phyloP scores from a whole-genome alignment of 2,888 invertebrate species.

The Miltochrista miniata region DNA sequence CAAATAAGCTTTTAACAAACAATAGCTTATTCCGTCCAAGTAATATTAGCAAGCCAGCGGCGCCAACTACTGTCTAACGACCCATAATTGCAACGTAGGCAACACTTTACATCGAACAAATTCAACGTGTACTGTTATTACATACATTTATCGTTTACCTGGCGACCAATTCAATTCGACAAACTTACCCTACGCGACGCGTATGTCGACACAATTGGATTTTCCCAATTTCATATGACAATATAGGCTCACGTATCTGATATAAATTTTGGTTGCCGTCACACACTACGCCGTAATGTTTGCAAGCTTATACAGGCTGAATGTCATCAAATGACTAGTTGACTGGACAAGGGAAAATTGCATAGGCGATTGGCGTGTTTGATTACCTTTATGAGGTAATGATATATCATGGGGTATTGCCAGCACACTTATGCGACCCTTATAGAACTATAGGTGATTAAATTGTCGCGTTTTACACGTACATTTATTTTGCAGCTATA shows the following conservation, averaged over 20 bases:
- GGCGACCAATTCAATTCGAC: slow-evolving; percentile 62
- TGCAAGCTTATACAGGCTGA: slow-evolving; percentile 39
- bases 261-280: slow-evolving; percentile 53
- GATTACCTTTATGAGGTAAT: neutral
- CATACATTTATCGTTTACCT: slow-evolving; percentile 66
- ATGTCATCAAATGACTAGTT: slow-evolving; percentile 32
- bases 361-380: slow-evolving; percentile 15
- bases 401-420: too few relatives aligned
- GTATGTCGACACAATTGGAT: slow-evolving; percentile 64
- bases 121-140: slow-evolving; percentile 58
- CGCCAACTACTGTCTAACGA: slow-evolving; percentile 50
- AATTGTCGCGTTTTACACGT: too few relatives aligned
- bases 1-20: slow-evolving; percentile 21
- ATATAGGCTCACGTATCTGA: slow-evolving; percentile 53
- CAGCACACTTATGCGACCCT: too few relatives aligned
- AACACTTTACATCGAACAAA: slow-evolving; percentile 53
- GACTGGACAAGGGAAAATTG: slow-evolving; percentile 12
- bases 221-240: slow-evolving; percentile 66
- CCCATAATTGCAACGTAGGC: slow-evolving; percentile 62
- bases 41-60: slow-evolving; percentile 17
- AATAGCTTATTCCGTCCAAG: slow-evolving; percentile 25
- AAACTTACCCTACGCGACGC: slow-evolving; percentile 50
- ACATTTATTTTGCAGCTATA: too few relatives aligned
- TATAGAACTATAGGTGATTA: too few relatives aligned
- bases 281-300: slow-evolving; percentile 44